These are phyloP conservation scores for Sphaerophoria taeniata DNA, from an alignment of 2,888 invertebrate species.

Conservation along the genomic window DNA sequence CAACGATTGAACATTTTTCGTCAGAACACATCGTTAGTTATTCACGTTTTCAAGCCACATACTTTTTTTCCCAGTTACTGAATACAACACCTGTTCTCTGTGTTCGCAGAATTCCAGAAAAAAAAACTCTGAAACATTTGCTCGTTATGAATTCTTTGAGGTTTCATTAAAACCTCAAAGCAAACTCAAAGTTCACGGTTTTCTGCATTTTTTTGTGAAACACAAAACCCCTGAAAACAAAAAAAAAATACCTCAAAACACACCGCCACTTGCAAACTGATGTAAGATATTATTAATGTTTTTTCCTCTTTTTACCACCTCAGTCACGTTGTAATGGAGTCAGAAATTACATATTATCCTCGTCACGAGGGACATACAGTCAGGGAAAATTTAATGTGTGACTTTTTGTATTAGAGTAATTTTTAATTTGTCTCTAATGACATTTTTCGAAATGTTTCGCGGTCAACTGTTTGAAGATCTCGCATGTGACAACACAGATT, in stretches of 20 bases:
- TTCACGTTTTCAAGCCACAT: too few species aligned
- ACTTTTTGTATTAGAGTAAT: constrained; percentile 3
- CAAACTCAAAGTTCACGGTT: too few species aligned
- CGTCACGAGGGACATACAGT: background rate
- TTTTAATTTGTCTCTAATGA: constrained; percentile 1
- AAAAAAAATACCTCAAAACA: background rate
- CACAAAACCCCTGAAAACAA: background rate
- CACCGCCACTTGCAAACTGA: background rate
- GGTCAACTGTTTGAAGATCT: background rate
- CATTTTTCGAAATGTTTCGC: constrained; percentile 1
- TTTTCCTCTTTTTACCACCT: background rate
- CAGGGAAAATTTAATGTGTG: background rate
- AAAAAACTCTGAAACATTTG: constrained; percentile 2
- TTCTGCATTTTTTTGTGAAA: too few species aligned
- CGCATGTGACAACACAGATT: too few species aligned
- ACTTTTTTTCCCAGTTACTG: too few species aligned
- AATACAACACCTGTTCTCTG: constrained; percentile 9
- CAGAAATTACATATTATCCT: constrained; percentile 24
- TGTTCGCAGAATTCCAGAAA: constrained; percentile 3
- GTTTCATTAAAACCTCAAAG: constrained; percentile 48
- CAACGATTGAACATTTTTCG: too few species aligned
- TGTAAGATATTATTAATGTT: too few species aligned
- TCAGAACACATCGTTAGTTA: too few species aligned
- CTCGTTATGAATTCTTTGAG: constrained; percentile 43
- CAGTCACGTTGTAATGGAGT: background rate